These are phyloP conservation scores for Argopecten irradians DNA, from an alignment of 1,140 invertebrate species.

Conservation along the genomic window DNA sequence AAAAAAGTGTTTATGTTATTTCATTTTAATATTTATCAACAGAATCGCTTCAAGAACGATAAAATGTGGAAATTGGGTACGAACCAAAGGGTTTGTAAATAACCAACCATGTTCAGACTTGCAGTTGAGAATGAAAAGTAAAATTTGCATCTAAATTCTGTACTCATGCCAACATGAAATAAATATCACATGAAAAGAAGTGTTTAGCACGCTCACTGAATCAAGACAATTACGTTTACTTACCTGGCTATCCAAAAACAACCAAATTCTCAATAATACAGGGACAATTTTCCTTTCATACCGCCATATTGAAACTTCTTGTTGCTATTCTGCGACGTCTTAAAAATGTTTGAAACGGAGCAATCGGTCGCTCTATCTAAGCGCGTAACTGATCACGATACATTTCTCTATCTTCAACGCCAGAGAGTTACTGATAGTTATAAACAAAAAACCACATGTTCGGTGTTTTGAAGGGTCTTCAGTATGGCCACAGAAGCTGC, in stretches of 20 bases:
- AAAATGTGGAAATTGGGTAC: too few relatives aligned
- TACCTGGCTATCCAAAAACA: background rate
- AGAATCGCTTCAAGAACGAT: too few relatives aligned
- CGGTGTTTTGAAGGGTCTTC: background rate
- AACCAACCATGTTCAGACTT: background rate
- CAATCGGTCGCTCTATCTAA: background rate
- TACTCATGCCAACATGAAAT: background rate
- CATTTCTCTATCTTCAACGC: background rate
- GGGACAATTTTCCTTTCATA: background rate
- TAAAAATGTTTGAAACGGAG: background rate
- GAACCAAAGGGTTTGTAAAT: too few relatives aligned
- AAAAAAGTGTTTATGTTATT: too few relatives aligned
- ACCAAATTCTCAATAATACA: too few relatives aligned
- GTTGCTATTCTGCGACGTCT: background rate
- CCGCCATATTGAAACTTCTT: constrained; percentile 25
- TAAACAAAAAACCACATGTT: background rate
- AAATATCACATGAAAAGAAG: background rate
- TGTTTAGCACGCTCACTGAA: background rate
- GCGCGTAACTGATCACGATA: background rate
- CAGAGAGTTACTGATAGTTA: background rate
- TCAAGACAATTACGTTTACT: background rate
- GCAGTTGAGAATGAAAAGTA: background rate
- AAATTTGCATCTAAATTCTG: background rate
- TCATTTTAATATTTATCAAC: too few relatives aligned
- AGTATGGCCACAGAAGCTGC: background rate